Percentiles rank a stretch among this genome's conserved stretches.
Evolutionary conservation across 2,888 invertebrate species (phyloP).

Genomic region (Cataglyphis altisquamis): DNA sequence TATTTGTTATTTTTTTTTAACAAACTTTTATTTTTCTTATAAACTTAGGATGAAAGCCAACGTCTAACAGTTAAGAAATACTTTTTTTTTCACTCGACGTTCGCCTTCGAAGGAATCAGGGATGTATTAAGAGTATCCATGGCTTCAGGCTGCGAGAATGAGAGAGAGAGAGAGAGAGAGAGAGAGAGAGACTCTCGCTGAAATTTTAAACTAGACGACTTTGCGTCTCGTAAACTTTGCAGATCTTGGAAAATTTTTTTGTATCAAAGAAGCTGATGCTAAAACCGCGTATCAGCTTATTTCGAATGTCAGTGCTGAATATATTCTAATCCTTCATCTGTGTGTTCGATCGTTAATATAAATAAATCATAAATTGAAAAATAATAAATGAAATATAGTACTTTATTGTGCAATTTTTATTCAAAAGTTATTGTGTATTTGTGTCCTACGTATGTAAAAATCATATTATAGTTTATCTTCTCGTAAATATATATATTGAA

Average conservation of each 20-base stretch:
- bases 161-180: neutral
- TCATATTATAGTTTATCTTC: neutral
- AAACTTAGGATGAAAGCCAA: slow-evolving; percentile 41
- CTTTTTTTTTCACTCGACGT: slow-evolving; percentile 40
- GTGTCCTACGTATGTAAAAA: neutral
- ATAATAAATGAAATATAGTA: neutral
- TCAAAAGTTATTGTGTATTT: neutral
- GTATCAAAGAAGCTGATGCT: slow-evolving; percentile 42
- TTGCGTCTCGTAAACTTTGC: slow-evolving; percentile 60
- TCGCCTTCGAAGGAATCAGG: slow-evolving; percentile 44
- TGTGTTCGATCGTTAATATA: neutral
- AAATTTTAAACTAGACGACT: slow-evolving; percentile 69
- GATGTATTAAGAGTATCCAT: slow-evolving; percentile 52
- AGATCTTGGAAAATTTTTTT: slow-evolving; percentile 68
- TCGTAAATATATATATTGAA: neutral
- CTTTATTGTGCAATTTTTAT: neutral
- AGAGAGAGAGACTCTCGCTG: slow-evolving; percentile 25
- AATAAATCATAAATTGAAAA: neutral
- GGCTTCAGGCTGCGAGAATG: slow-evolving; percentile 55
- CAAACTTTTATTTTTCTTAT: slow-evolving; percentile 47
- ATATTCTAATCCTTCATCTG: neutral
- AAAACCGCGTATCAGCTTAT: slow-evolving; percentile 27
- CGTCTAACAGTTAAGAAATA: slow-evolving; percentile 48
- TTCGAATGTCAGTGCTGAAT: slow-evolving; percentile 27
- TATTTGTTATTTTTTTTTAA: neutral